phyloP scores from a whole-genome alignment of 2,888 invertebrate species.

The Chloroclystis v-ata region DNA sequence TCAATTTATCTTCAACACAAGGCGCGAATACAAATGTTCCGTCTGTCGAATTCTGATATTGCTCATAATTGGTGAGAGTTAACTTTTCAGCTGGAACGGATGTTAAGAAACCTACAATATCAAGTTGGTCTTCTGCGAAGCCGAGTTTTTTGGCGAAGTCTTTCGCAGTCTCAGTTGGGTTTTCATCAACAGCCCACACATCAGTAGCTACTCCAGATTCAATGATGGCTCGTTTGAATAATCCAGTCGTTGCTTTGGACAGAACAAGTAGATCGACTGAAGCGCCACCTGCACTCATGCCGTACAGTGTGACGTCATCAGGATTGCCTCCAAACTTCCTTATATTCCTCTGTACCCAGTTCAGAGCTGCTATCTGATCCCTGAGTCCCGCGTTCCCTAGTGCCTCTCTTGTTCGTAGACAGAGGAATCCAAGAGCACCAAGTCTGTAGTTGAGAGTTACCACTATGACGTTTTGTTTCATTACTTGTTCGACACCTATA shows the following conservation, averaged over 20 bases:
- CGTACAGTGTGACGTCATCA: slow-evolving; percentile 42
- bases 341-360: slow-evolving; percentile 44
- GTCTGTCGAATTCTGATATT: slow-evolving; percentile 34
- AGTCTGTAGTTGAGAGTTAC: slow-evolving; percentile 46
- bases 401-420: slow-evolving; percentile 37
- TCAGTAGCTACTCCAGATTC: slow-evolving; percentile 36
- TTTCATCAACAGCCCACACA: slow-evolving; percentile 33
- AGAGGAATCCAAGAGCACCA: slow-evolving; percentile 42
- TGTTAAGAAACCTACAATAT: slow-evolving; percentile 28
- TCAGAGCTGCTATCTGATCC: slow-evolving; percentile 42
- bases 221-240: slow-evolving; percentile 40
- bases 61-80: slow-evolving; percentile 28
- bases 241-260: slow-evolving; percentile 35
- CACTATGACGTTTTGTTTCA: slow-evolving; percentile 38
- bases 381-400: slow-evolving; percentile 47
- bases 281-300: slow-evolving; percentile 47
- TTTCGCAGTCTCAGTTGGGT: slow-evolving; percentile 34
- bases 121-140: slow-evolving; percentile 6
- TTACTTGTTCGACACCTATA: slow-evolving; percentile 32
- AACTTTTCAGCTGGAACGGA: slow-evolving; percentile 27
- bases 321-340: slow-evolving; percentile 44
- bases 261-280: slow-evolving; percentile 38
- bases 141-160: slow-evolving; percentile 21
- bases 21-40: slow-evolving; percentile 42
- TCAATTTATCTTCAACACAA: slow-evolving; percentile 34